phyloP scores from a whole-genome alignment of 2,113 vertebrate genomes.

The Hydropotes inermis region DNA sequence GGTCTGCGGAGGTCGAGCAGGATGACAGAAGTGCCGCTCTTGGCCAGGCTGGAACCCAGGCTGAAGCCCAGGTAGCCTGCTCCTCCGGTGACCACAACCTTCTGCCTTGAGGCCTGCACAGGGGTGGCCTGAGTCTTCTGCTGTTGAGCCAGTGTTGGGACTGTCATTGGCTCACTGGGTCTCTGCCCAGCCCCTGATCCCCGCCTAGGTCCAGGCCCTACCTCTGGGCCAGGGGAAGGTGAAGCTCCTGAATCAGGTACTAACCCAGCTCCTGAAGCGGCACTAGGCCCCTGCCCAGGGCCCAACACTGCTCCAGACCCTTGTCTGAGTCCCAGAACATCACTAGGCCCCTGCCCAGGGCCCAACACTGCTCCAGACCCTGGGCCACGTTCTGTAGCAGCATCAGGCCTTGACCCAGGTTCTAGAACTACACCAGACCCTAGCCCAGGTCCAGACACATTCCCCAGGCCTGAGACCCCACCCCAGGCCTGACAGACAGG shows the following conservation, averaged over 20 bases:
- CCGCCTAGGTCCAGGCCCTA: background rate
- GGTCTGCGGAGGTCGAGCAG: conserved; percentile 88
- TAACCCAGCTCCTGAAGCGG: background rate
- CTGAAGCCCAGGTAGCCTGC: conserved; percentile 93
- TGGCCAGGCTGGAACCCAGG: conserved; percentile 86
- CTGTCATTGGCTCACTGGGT: conserved; percentile 52
- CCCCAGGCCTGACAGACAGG: conserved; percentile 61
- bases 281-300: background rate
- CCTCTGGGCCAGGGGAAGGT: background rate
- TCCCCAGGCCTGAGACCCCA: background rate
- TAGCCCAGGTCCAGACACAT: background rate
- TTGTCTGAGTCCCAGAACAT: background rate
- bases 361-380: background rate
- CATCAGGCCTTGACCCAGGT: background rate
- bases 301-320: background rate
- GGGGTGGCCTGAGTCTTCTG: conserved; percentile 39
- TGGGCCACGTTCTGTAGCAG: background rate
- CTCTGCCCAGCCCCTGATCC: conserved; percentile 70
- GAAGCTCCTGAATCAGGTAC: background rate
- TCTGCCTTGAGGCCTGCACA: conserved; percentile 37
- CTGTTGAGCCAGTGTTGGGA: conserved; percentile 43
- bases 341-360: background rate
- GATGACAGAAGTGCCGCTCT: conserved; percentile 84
- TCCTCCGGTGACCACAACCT: conserved; percentile 91
- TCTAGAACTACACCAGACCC: background rate